Evolutionary conservation across 2,113 vertebrate species (phyloP).

Genomic region (Oostethus manadensis): DNA sequence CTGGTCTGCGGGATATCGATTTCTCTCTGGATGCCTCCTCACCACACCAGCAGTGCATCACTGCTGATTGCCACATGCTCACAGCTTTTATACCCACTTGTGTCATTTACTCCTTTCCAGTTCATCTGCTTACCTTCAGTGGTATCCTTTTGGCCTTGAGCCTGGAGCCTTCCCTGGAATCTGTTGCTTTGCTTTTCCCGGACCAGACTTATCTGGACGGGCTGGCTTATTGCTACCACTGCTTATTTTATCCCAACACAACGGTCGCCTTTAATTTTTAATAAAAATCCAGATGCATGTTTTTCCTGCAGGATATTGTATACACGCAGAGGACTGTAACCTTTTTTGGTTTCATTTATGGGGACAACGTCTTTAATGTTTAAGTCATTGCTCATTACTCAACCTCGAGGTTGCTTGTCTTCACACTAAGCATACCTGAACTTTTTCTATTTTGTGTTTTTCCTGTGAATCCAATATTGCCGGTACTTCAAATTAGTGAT

Average conservation of each 20-base stretch:
- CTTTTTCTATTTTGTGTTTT: slow-evolving; percentile 29
- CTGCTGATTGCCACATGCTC: too few relatives aligned
- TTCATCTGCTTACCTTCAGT: too few relatives aligned
- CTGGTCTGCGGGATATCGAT: too few relatives aligned
- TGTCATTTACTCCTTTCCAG: too few relatives aligned
- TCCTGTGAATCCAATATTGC: slow-evolving; percentile 11
- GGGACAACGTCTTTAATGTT: slow-evolving; percentile 18
- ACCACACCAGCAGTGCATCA: too few relatives aligned
- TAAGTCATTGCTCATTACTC: slow-evolving; percentile 34
- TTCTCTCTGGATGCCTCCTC: too few relatives aligned
- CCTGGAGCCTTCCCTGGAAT: too few relatives aligned
- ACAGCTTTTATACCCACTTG: too few relatives aligned
- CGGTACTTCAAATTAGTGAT: slow-evolving; percentile 9
- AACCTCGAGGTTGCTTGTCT: slow-evolving; percentile 31
- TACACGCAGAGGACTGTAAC: neutral
- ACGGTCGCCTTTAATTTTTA: slow-evolving; percentile 23
- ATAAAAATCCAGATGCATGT: slow-evolving; percentile 42
- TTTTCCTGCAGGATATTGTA: slow-evolving; percentile 34
- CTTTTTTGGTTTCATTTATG: neutral
- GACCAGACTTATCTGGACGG: too few relatives aligned
- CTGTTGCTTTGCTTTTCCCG: too few relatives aligned
- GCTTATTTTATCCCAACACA: too few relatives aligned
- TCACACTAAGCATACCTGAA: slow-evolving; percentile 14
- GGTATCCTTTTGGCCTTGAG: too few relatives aligned
- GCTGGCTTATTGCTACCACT: neutral